Conservation (phyloP, 2,888 invertebrate genomes). For the Spisula solida region DNA sequence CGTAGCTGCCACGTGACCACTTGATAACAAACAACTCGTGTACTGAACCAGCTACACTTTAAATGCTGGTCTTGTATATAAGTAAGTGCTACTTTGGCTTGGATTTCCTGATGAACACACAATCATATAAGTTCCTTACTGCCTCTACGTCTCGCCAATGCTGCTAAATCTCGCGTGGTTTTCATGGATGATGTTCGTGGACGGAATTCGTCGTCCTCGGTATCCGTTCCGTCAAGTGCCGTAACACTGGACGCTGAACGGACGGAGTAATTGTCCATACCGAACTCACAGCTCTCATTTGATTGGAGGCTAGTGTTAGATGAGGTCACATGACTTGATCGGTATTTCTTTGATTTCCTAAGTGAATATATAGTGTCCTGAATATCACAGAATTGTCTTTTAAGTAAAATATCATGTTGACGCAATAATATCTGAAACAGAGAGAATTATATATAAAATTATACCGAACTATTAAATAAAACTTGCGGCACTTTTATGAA, state of each 20-base stretch:
- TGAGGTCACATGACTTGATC: slow-evolving; percentile 39
- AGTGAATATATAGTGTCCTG: slow-evolving; percentile 79
- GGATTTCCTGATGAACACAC: too few relatives aligned
- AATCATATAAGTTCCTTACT: slow-evolving; percentile 81
- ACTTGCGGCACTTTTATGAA: too few relatives aligned
- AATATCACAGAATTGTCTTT: slow-evolving; percentile 82
- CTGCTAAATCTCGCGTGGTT: slow-evolving; percentile 82
- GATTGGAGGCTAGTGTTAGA: slow-evolving; percentile 70
- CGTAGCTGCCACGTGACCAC: too few relatives aligned
- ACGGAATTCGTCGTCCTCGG: slow-evolving; percentile 73
- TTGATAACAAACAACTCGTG: too few relatives aligned
- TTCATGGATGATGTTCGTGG: slow-evolving; percentile 82
- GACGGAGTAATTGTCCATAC: slow-evolving; percentile 74
- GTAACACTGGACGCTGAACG: slow-evolving; percentile 79
- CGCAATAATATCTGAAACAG: slow-evolving; percentile 79
- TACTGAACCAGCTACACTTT: too few relatives aligned
- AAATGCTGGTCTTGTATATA: too few relatives aligned
- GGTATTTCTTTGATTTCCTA: slow-evolving; percentile 55
- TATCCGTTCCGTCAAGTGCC: slow-evolving; percentile 69
- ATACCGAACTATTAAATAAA: too few relatives aligned
- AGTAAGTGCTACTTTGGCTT: too few relatives aligned
- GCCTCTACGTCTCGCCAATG: slow-evolving; percentile 81
- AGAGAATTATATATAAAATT: neutral
- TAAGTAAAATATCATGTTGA: slow-evolving; percentile 82
- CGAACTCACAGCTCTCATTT: slow-evolving; percentile 68